Percentiles rank a stretch among this genome's conserved stretches.
These are phyloP conservation scores for Chaetodon trifasciatus DNA, from an alignment of 2,797 vertebrate genomes.

Conservation along the genomic window DNA sequence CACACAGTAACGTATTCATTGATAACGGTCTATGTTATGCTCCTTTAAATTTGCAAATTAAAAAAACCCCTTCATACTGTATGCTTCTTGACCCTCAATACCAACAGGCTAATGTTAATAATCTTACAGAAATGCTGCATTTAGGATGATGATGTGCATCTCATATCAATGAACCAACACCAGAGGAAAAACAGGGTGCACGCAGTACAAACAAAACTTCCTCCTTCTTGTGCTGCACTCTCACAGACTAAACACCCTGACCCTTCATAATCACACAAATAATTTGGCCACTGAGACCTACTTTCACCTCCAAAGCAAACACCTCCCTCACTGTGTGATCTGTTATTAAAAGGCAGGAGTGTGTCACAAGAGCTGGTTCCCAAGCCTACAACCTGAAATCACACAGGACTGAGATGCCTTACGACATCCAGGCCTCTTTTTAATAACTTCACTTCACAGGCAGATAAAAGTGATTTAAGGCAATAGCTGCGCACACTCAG, in stretches of 20 bases:
- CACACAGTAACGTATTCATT: neutral
- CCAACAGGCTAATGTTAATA: neutral
- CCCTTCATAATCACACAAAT: constrained; percentile 31
- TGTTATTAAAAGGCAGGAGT: constrained; percentile 4
- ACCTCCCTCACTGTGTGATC: constrained; percentile 29
- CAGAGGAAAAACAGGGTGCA: neutral
- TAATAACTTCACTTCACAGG: neutral
- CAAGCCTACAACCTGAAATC: constrained; percentile 1
- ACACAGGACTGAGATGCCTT: neutral
- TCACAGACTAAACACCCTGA: constrained; percentile 23
- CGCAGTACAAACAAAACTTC: neutral
- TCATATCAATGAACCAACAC: neutral
- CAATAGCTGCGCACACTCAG: neutral
- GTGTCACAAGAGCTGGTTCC: constrained; percentile 17
- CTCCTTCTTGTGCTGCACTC: neutral
- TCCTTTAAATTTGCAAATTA: neutral
- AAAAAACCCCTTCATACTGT: neutral
- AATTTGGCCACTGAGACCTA: constrained; percentile 30
- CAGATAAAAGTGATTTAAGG: neutral
- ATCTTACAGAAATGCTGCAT: neutral
- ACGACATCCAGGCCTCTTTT: neutral
- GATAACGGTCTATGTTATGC: no score
- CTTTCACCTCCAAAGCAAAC: constrained; percentile 44
- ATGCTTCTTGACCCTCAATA: neutral
- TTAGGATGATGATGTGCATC: no score